Evolutionary conservation across 2,113 vertebrate species (phyloP).

Genomic region (Eurystomus gularis): DNA sequence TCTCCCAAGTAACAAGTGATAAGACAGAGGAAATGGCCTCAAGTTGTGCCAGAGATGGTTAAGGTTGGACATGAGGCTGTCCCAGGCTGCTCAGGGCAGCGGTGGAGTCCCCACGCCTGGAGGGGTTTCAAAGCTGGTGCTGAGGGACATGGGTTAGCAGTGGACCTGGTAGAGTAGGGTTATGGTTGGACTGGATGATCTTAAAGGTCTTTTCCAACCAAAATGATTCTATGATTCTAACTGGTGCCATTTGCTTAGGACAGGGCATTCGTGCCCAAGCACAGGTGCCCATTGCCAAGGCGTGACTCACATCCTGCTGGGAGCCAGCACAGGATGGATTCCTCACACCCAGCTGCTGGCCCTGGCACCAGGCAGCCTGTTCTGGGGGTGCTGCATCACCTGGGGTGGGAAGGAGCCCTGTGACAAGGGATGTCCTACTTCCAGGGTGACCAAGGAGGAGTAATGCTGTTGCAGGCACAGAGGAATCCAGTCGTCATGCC

Average conservation of each 20-base stretch:
- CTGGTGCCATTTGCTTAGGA: neutral
- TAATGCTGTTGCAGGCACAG: neutral
- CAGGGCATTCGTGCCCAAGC: neutral
- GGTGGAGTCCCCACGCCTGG: too few relatives aligned
- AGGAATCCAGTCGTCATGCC: neutral
- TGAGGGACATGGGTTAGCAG: too few relatives aligned
- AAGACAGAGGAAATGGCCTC: too few relatives aligned
- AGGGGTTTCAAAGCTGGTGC: too few relatives aligned
- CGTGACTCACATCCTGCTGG: neutral
- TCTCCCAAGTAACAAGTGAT: too few relatives aligned
- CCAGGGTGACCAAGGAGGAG: neutral
- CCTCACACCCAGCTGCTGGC: neutral
- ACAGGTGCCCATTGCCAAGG: neutral
- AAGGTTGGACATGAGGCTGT: too few relatives aligned
- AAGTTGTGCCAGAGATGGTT: too few relatives aligned
- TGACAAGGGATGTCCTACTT: neutral
- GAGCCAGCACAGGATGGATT: neutral
- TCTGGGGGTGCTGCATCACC: neutral
- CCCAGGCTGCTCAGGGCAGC: too few relatives aligned
- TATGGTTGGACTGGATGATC: too few relatives aligned
- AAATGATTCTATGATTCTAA: too few relatives aligned
- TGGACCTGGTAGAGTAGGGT: too few relatives aligned
- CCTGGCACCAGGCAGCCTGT: neutral
- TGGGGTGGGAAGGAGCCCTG: neutral
- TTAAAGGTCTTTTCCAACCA: too few relatives aligned